phyloP scores from a whole-genome alignment of 2,888 invertebrate genomes.

The Taenaris catops region DNA sequence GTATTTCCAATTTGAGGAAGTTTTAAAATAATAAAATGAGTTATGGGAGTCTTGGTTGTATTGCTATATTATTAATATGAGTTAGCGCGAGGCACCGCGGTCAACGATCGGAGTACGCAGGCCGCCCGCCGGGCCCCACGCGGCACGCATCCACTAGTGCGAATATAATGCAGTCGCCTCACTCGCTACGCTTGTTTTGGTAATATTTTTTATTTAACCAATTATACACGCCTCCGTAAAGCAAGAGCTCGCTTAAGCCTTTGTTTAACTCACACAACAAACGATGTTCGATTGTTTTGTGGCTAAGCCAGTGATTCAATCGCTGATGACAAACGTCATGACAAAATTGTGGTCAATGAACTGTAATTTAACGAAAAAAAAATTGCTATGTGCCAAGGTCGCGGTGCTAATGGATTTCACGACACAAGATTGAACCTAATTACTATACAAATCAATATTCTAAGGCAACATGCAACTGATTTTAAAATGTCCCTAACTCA shows the following conservation, averaged over 20 bases:
- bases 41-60: too few species aligned
- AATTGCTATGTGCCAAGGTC: not conserved
- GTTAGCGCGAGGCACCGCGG: slow-evolving; percentile 34
- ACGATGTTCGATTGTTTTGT: too few species aligned
- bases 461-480: too few species aligned
- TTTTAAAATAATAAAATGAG: too few species aligned
- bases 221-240: slow-evolving; percentile 17
- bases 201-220: slow-evolving; percentile 22
- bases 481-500: too few species aligned
- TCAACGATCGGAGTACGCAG: slow-evolving; percentile 47
- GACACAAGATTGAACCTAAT: not conserved
- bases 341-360: slow-evolving; percentile 20
- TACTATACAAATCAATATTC: too few species aligned
- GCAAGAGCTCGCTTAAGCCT: slow-evolving; percentile 11
- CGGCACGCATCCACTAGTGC: slow-evolving; percentile 41
- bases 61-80: too few species aligned
- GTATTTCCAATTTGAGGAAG: too few species aligned
- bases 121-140: slow-evolving; percentile 45
- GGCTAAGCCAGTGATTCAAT: slow-evolving; percentile 18
- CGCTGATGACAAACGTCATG: slow-evolving; percentile 11
- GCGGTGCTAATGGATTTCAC: not conserved
- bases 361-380: slow-evolving; percentile 12
- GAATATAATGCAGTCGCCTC: slow-evolving; percentile 53
- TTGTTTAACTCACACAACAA: slow-evolving; percentile 20
- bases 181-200: slow-evolving; percentile 39